Percentiles rank a stretch among this genome's conserved stretches.
These are phyloP conservation scores for Porphyrio hochstetteri DNA, from an alignment of 2,113 vertebrate species.

Conservation along the genomic window DNA sequence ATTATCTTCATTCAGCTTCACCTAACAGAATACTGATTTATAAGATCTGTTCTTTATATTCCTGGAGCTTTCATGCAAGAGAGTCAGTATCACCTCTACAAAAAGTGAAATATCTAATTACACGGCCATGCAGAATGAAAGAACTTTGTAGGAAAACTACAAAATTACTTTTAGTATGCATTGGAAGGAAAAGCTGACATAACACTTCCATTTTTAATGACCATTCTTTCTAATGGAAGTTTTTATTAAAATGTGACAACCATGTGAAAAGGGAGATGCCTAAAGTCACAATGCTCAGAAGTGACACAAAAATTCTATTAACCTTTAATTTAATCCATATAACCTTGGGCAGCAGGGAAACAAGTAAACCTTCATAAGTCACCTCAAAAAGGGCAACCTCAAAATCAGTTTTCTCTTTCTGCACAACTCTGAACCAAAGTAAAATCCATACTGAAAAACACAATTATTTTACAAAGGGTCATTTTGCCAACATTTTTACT, in stretches of 20 bases:
- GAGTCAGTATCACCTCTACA: neutral
- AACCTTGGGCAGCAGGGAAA: accelerated
- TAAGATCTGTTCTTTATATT: neutral
- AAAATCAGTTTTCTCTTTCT: neutral
- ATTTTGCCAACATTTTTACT: neutral
- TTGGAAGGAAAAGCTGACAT: neutral
- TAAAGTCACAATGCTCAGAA: neutral
- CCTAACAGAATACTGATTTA: neutral
- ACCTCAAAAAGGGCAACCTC: neutral
- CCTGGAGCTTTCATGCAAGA: neutral
- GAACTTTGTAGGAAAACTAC: neutral
- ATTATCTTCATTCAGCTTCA: neutral
- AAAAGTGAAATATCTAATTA: neutral
- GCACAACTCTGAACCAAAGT: neutral
- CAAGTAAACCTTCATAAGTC: neutral
- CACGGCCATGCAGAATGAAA: neutral
- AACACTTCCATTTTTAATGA: neutral
- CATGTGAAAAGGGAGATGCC: neutral
- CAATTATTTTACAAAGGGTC: neutral
- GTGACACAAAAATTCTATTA: neutral
- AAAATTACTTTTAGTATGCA: neutral
- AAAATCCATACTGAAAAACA: neutral
- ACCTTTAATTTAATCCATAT: neutral
- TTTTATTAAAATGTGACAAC: neutral
- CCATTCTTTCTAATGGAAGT: neutral